Evolutionary conservation across 2,113 vertebrate species (phyloP), one percentile per base, ranked within the genome.

Genomic region (Camelus bactrianus): DNA sequence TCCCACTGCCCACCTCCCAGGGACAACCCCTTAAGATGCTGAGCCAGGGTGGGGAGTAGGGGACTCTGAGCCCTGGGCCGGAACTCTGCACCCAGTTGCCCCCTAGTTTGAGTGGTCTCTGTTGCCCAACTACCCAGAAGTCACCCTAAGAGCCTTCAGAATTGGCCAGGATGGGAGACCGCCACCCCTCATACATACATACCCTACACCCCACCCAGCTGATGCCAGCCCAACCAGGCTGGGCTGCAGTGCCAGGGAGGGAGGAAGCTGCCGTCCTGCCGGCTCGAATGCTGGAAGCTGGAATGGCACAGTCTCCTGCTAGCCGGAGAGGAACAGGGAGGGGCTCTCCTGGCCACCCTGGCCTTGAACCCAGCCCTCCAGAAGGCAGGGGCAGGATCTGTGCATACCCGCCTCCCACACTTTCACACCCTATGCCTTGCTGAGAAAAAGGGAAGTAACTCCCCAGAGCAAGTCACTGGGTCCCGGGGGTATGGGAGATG

Each of bases 391-490:
- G 35, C 64, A 69, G 42, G 69, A n/a, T 73, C 69, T 32, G 22
- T 28, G 22, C 35, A 8, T 56, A 26, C 13, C 52, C 5, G 48
- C 48, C 24, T 75, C 79, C 48, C 60, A 58, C n/a, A 69, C 32
- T 81, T 48, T 83, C 54, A 32, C 46, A 64, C 26, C 28, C 76
- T 81, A 22, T 1, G 42, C 42, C 62, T 46, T 30, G 69, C 95
- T 85, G 67, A 94, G 52, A 48, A 85, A 72, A 52, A 93, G 42
- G 35, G 22, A 94, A 91, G 32, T 32, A 48, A 48, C 76, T 95
- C 81, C 62, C 83, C 30, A n/a, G 8, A 28, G 60, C 65, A n/a
- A 95, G 93, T 95, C 93, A 91, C 15, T 8, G 60, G 38, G 70
- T 50, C 24, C 82, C 50, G 12, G 22, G 65, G 30, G 67, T 48